Percentiles rank a stretch among this genome's conserved stretches.
phyloP scores from a whole-genome alignment of 2,888 invertebrate genomes.

The Melanophora roralis region DNA sequence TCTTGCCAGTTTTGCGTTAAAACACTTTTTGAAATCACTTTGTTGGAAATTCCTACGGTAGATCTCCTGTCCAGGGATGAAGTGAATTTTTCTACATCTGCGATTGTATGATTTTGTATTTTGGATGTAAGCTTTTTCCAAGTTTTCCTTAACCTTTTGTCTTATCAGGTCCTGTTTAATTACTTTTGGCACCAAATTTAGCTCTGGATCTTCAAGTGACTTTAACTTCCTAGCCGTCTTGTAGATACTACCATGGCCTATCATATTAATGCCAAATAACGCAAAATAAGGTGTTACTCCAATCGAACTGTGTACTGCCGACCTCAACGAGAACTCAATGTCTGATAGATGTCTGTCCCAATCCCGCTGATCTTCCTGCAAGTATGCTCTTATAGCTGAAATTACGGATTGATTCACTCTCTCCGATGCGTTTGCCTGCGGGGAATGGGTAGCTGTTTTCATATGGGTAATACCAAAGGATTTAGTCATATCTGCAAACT shows the following conservation, averaged over 20 bases:
- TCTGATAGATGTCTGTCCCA: constrained; percentile 53
- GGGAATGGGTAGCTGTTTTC: neutral
- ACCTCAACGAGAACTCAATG: constrained; percentile 38
- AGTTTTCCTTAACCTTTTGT: neutral
- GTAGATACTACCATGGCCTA: constrained; percentile 17
- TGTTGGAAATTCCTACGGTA: neutral
- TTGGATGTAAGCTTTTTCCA: neutral
- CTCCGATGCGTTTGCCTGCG: constrained; percentile 65
- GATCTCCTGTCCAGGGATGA: neutral
- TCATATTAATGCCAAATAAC: constrained; percentile 46
- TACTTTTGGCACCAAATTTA: neutral
- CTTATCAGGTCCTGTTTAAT: neutral
- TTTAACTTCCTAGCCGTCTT: neutral
- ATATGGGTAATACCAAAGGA: neutral
- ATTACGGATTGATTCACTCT: constrained; percentile 67
- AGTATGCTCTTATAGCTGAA: constrained; percentile 64
- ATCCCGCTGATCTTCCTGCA: constrained; percentile 45
- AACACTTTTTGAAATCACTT: neutral
- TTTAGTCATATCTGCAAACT: neutral
- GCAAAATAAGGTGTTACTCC: constrained; percentile 48
- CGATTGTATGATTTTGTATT: neutral
- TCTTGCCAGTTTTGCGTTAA: neutral
- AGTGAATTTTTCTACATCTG: neutral
- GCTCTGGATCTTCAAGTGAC: neutral
- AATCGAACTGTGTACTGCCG: constrained; percentile 31